Percentiles rank a stretch among this genome's conserved stretches.
Evolutionary conservation across 2,797 vertebrate genomes (phyloP).

Genomic region (Pseudochirops corinnae): DNA sequence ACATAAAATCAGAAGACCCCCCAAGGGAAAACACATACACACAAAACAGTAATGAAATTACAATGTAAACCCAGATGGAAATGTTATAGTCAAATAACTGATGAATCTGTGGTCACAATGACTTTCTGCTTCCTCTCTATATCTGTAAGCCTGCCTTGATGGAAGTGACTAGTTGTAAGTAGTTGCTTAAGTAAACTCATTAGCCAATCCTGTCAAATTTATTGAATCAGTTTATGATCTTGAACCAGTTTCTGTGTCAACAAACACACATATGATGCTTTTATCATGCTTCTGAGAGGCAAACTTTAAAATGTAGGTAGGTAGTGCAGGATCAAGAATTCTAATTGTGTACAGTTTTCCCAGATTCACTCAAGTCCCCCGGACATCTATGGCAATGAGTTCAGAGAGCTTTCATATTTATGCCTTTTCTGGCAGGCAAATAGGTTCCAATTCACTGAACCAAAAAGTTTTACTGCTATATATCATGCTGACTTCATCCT

Average conservation of each 20-base stretch:
- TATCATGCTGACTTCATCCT: slow-evolving; percentile 50
- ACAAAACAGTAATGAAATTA: neutral
- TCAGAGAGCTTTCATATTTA: slow-evolving; percentile 20
- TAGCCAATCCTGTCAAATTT: slow-evolving; percentile 15
- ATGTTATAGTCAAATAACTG: neutral
- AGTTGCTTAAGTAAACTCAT: slow-evolving; percentile 9
- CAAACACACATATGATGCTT: neutral
- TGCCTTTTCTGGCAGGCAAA: slow-evolving; percentile 23
- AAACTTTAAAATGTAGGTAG: slow-evolving; percentile 24
- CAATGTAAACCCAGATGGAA: neutral
- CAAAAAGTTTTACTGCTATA: slow-evolving; percentile 6
- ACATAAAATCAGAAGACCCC: neutral
- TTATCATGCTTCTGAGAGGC: slow-evolving; percentile 16
- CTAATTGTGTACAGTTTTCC: slow-evolving; percentile 45
- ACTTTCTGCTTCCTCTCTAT: neutral
- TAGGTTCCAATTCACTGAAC: slow-evolving; percentile 26
- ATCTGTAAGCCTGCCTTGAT: neutral
- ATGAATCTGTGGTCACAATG: neutral
- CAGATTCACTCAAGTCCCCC: slow-evolving; percentile 41
- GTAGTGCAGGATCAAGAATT: slow-evolving; percentile 31
- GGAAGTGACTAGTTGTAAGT: neutral
- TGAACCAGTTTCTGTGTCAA: slow-evolving; percentile 25
- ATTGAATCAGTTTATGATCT: slow-evolving; percentile 15
- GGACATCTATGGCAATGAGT: neutral
- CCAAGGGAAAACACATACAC: neutral